A percentile compares a stretch with the other conserved stretches of the same genome.
These are phyloP conservation scores for Nymphalis urticae DNA, from an alignment of 2,888 invertebrate genomes.

Conservation along the genomic window DNA sequence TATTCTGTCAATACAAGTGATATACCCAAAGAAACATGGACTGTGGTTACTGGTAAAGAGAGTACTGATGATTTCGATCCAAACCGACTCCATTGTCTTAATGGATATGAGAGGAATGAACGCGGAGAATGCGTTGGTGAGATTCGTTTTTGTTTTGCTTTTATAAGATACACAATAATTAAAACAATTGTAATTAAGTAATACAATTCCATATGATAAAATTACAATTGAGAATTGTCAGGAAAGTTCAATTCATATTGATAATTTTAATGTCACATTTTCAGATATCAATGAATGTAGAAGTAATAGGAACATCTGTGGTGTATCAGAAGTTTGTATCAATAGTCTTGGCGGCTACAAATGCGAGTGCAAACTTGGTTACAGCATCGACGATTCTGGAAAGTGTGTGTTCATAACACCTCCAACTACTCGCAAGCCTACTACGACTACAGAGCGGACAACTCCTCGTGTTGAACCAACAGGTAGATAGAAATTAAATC, in stretches of 20 bases:
- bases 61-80: constrained; percentile 53
- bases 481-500: constrained; percentile 30
- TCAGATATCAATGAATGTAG: constrained; percentile 90
- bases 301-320: constrained; percentile 77
- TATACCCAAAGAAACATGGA: constrained; percentile 58
- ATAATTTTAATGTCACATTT: constrained; percentile 8
- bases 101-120: constrained; percentile 79
- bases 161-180: background rate
- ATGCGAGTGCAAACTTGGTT: constrained; percentile 91
- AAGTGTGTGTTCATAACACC: constrained; percentile 51
- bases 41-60: constrained; percentile 50
- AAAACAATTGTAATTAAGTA: background rate
- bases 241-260: background rate
- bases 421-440: constrained; percentile 40
- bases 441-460: constrained; percentile 43
- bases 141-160: constrained; percentile 31
- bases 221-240: too few species aligned
- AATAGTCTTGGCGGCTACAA: constrained; percentile 91
- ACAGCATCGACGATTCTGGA: constrained; percentile 82
- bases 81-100: constrained; percentile 67
- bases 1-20: constrained; percentile 51
- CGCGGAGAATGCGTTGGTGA: constrained; percentile 82
- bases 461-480: constrained; percentile 38
- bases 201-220: background rate
- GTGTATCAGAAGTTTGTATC: constrained; percentile 82